These are phyloP conservation scores for Dendrocincla fuliginosa DNA, from an alignment of 2,797 vertebrate genomes.

Conservation along the genomic window DNA sequence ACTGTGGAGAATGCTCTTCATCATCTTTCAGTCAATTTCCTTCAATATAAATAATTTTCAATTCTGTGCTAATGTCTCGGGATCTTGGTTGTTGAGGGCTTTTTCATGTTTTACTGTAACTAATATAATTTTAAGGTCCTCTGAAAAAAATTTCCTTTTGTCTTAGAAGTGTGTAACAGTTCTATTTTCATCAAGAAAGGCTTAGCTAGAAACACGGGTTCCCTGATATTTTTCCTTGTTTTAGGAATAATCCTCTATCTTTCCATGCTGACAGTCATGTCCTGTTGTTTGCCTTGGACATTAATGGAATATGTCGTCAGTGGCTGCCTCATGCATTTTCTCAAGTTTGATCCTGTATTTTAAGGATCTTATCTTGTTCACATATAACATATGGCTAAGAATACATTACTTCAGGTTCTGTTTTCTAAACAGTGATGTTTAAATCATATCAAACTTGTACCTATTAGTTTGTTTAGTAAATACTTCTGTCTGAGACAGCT, in stretches of 20 bases:
- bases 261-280: background rate
- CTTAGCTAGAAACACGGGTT: background rate
- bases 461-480: background rate
- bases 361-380: background rate
- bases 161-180: background rate
- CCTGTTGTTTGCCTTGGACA: background rate
- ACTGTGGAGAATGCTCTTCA: background rate
- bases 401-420: background rate
- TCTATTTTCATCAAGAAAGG: background rate
- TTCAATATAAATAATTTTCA: background rate
- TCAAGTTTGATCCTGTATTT: background rate
- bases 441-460: background rate
- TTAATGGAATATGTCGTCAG: background rate
- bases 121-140: background rate
- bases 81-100: background rate
- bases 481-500: background rate
- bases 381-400: background rate
- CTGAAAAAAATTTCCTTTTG: background rate
- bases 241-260: background rate
- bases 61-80: background rate
- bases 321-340: background rate
- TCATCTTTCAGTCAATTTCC: background rate
- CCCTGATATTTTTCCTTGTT: background rate
- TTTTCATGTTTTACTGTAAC: background rate
- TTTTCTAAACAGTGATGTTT: background rate